These are phyloP conservation scores for Hipparchia semele DNA, from an alignment of 2,888 invertebrate genomes.

Conservation along the genomic window DNA sequence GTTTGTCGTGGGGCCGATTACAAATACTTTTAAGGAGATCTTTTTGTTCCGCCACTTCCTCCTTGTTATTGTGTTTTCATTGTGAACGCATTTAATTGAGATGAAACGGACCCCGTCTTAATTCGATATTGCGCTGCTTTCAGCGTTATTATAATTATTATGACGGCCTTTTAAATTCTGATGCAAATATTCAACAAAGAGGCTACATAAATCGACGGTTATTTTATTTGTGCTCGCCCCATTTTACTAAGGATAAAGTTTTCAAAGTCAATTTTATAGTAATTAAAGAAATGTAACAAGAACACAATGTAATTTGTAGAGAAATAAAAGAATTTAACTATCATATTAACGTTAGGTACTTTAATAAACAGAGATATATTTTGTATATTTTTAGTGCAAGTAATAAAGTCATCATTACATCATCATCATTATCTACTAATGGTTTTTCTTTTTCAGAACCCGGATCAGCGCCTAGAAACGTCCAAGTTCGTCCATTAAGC, in stretches of 20 bases:
- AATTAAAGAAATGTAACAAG: neutral
- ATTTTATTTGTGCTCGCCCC: conserved; percentile 31
- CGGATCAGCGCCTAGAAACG: conserved; percentile 96
- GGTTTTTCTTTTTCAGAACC: conserved; percentile 87
- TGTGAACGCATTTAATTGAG: conserved; percentile 66
- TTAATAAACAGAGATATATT: too few species aligned
- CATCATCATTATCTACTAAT: neutral
- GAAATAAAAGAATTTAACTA: too few species aligned
- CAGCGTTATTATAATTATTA: conserved; percentile 58
- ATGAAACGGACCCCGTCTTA: conserved; percentile 62
- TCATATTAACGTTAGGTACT: too few species aligned
- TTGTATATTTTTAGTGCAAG: too few species aligned
- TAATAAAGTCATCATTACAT: too few species aligned
- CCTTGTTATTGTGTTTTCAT: conserved; percentile 67
- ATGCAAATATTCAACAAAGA: conserved; percentile 36
- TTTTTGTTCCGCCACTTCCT: conserved; percentile 55
- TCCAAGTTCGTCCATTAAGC: conserved; percentile 96
- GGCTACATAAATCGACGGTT: conserved; percentile 23
- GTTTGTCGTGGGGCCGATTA: conserved; percentile 49
- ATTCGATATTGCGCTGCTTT: conserved; percentile 64
- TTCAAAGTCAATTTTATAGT: conserved; percentile 22
- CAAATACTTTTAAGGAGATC: conserved; percentile 63
- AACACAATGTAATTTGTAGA: neutral
- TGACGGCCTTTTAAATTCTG: conserved; percentile 41
- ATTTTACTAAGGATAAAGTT: conserved; percentile 34